phyloP scores from a whole-genome alignment of 2,888 invertebrate genomes.

The Caenorhabditis sinica region DNA sequence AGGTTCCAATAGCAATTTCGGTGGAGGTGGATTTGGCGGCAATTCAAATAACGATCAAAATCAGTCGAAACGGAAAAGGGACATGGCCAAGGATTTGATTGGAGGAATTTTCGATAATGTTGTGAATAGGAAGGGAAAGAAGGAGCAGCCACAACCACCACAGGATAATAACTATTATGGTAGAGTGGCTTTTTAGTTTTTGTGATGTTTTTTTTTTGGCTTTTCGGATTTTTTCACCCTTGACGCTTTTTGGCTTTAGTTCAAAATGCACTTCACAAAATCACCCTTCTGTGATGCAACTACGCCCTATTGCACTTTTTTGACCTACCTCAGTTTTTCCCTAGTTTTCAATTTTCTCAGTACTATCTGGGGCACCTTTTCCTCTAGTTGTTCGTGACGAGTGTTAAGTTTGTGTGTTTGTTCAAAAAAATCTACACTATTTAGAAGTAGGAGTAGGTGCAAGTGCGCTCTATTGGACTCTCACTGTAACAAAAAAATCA shows the following conservation, averaged over 20 bases:
- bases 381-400: neutral
- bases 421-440: neutral
- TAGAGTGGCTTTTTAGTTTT: constrained; percentile 29
- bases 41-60: constrained; percentile 8
- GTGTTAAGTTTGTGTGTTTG: neutral
- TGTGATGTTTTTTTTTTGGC: constrained; percentile 2
- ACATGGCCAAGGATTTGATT: constrained; percentile 71
- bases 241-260: neutral
- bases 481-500: too few species aligned
- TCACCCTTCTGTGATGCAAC: neutral
- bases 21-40: constrained; percentile 21
- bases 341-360: too few species aligned
- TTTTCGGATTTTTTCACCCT: neutral
- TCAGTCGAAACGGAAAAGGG: constrained; percentile 69
- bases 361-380: neutral
- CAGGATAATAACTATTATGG: constrained; percentile 44
- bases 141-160: constrained; percentile 20
- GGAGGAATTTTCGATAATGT: constrained; percentile 69
- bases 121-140: constrained; percentile 56
- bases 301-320: neutral
- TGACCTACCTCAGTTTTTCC: neutral
- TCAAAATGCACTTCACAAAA: neutral
- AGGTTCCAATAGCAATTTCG: constrained; percentile 22
- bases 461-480: neutral
- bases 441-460: too few species aligned